A percentile compares a stretch with the other conserved stretches of the same genome.
phyloP scores from a whole-genome alignment of 64 coral and sea anemone genomes.

The Porites lutea region DNA sequence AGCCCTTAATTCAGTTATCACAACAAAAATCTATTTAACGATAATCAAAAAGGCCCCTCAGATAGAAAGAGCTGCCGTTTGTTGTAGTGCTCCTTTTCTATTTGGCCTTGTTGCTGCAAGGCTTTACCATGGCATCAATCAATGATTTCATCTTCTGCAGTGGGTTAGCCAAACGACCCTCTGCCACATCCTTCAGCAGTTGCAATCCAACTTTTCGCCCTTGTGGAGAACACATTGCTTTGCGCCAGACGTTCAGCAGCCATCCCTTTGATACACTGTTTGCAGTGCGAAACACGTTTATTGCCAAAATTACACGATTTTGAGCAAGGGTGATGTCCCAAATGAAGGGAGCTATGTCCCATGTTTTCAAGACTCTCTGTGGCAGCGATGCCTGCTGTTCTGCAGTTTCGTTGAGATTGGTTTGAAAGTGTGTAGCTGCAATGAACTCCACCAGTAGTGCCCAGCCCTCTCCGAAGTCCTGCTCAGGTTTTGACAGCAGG shows the following conservation, averaged over 20 bases:
- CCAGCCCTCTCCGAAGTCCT: conserved; percentile 85
- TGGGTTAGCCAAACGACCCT: conserved; percentile 35
- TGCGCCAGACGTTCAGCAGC: conserved; percentile 67
- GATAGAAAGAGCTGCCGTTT: too few species aligned
- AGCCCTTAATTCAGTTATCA: too few species aligned
- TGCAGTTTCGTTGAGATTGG: conserved; percentile 79
- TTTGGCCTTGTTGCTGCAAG: background rate
- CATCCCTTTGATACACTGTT: conserved; percentile 52
- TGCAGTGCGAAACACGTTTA: conserved; percentile 65
- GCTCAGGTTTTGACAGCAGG: conserved; percentile 73
- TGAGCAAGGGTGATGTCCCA: conserved; percentile 66
- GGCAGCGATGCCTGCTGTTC: conserved; percentile 67
- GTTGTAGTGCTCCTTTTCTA: too few species aligned
- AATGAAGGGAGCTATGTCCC: conserved; percentile 72
- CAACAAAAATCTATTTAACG: too few species aligned
- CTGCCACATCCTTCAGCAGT: conserved; percentile 53
- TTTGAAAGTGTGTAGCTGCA: conserved; percentile 80
- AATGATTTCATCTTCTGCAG: conserved; percentile 44
- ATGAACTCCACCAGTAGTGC: conserved; percentile 85
- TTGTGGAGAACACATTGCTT: conserved; percentile 81
- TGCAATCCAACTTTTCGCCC: conserved; percentile 73
- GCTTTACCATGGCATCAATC: conserved; percentile 59
- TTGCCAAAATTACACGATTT: conserved; percentile 66
- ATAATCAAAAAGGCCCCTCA: too few species aligned
- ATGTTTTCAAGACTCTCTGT: conserved; percentile 46